phyloP scores from a whole-genome alignment of 2,797 vertebrate genomes.

The Erpetoichthys calabaricus region DNA sequence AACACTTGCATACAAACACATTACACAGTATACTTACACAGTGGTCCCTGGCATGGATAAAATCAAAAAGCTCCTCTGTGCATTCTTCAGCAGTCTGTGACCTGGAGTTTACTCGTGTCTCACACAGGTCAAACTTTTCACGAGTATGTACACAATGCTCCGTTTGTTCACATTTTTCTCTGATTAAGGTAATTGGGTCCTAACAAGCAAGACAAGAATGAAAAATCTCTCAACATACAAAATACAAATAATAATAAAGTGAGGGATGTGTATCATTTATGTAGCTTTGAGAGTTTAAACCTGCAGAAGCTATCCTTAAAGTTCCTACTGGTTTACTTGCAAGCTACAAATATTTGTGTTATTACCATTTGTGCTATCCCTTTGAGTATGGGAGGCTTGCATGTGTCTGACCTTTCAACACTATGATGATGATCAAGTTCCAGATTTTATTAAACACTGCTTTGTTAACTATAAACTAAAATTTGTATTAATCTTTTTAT shows the following conservation, averaged over 20 bases:
- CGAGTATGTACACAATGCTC: slow-evolving; percentile 63
- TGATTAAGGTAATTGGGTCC: slow-evolving; percentile 65
- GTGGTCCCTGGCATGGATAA: slow-evolving; percentile 80
- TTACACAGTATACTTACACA: slow-evolving; percentile 76
- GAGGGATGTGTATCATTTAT: not conserved
- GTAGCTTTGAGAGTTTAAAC: not conserved
- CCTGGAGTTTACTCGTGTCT: slow-evolving; percentile 53
- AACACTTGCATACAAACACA: no score
- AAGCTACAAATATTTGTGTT: no score
- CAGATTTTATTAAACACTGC: no score
- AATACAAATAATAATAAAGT: not conserved
- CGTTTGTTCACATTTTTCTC: slow-evolving; percentile 60
- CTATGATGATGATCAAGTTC: no score
- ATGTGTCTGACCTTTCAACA: no score
- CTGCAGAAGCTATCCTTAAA: not conserved
- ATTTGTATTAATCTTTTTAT: no score
- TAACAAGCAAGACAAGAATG: slow-evolving; percentile 22
- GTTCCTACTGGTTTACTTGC: not conserved
- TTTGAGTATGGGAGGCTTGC: no score
- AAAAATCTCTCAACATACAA: not conserved
- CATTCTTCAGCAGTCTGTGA: slow-evolving; percentile 65
- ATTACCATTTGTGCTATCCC: no score
- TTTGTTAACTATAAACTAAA: no score
- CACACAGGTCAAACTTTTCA: slow-evolving; percentile 61
- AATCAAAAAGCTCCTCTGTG: slow-evolving; percentile 85